Evolutionary conservation across 2,113 vertebrate species (phyloP), one percentile per base, ranked within the genome.

Genomic region (Etia nguti): DNA sequence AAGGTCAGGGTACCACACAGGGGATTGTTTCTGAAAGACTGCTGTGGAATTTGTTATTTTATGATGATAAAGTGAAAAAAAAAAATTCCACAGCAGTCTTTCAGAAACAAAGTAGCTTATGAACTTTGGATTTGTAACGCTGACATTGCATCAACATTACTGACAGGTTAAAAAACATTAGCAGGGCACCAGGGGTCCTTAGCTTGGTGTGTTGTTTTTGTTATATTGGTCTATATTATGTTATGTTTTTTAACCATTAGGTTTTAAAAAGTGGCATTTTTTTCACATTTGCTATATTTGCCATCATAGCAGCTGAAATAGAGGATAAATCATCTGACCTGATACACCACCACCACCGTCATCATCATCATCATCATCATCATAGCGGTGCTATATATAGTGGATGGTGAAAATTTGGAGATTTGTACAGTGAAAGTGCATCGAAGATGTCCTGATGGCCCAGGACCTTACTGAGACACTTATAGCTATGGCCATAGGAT

Each of bases 1-100:
- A 99, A 99, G 98, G 98, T 99, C 85, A 22, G 86, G 9, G 46
- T 54, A 11, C 3, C 4, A 52, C 62, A 15, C 6, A 15, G 3
- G 48, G 73, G 34, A 22, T 52, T 43, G 6, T 55, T 57, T 80
- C 2, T 8, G 4, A 38, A 9, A 81, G 4, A 43, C 29, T 4
- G 1, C 22, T 36, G 2, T 55, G 34, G 29, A 52, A 13, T 26
- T 52, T n/a, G n/a, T n/a, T n/a, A n/a, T n/a, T n/a, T n/a, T n/a
- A n/a, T n/a, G n/a, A n/a, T n/a, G n/a, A n/a, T n/a, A n/a, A n/a
- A n/a, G n/a, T n/a, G n/a, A n/a, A n/a, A n/a, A n/a, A n/a, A n/a
- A n/a, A n/a, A n/a, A n/a, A n/a, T n/a, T n/a, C n/a, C n/a, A n/a
- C n/a, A n/a, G n/a, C n/a, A n/a, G n/a, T n/a, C n/a, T n/a, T n/a